These are phyloP conservation scores for Hypselothyrea guttata DNA, from an alignment of 2,888 invertebrate species.

Conservation along the genomic window DNA sequence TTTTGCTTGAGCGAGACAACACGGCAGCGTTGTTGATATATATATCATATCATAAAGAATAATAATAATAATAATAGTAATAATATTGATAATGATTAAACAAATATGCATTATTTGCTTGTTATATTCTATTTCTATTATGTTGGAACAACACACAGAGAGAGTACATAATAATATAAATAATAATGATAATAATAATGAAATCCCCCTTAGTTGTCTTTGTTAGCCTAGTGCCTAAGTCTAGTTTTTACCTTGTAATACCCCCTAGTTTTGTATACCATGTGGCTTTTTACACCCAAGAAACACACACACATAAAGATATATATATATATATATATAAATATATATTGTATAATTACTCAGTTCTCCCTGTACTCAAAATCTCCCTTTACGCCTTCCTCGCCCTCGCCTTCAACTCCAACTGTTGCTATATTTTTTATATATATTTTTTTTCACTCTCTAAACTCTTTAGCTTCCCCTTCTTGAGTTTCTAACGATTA, in stretches of 20 bases:
- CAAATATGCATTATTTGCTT: slow-evolving; percentile 54
- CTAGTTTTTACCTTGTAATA: slow-evolving; percentile 57
- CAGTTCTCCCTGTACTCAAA: background rate
- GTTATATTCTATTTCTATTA: slow-evolving; percentile 74
- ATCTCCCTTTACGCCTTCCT: background rate
- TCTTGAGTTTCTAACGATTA: slow-evolving; percentile 50
- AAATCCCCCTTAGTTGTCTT: slow-evolving; percentile 43
- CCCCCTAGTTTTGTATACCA: slow-evolving; percentile 39
- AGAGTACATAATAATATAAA: slow-evolving; percentile 28
- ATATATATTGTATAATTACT: too few relatives aligned
- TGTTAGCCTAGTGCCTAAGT: slow-evolving; percentile 76
- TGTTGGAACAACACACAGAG: slow-evolving; percentile 48
- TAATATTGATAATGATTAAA: slow-evolving; percentile 21
- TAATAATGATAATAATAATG: too few relatives aligned
- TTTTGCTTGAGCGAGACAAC: slow-evolving; percentile 21
- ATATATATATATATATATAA: too few relatives aligned
- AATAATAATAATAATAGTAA: slow-evolving; percentile 18
- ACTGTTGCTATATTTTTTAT: too few relatives aligned
- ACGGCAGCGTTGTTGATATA: slow-evolving; percentile 41
- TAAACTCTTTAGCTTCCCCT: too few relatives aligned
- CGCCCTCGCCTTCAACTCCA: too few relatives aligned
- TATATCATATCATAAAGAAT: slow-evolving; percentile 65
- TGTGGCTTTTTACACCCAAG: slow-evolving; percentile 73
- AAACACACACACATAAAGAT: too few relatives aligned
- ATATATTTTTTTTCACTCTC: too few relatives aligned